Evolutionary conservation across 2,113 vertebrate species (phyloP), one percentile per base, ranked within the genome.

Genomic region (Alligator mississippiensis): DNA sequence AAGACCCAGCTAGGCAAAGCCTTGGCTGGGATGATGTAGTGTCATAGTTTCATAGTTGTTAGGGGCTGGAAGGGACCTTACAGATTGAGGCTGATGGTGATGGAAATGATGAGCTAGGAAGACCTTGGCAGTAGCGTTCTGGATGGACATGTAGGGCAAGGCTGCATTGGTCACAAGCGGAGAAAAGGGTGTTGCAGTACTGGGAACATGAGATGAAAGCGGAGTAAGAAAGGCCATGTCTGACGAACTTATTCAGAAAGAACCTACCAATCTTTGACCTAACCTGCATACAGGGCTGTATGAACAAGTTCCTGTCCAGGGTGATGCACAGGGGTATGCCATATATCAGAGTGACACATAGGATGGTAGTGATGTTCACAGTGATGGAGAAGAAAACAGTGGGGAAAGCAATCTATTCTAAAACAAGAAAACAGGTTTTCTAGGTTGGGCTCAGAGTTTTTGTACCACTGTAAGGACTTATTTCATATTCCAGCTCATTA

Each of bases 131-230:
- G 79, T 1, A 1, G 82, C 57, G 34, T 27, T 13, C 4, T 0
- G 2, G 27, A 1, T 21, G 55, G 8, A 0, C 3, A 13, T 16
- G 18, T 13, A 2, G 62, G 75, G 19, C 11, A 85, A 90, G 68
- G 8, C 80, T 64, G 66, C 11, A 5, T 75, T 4, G 60, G n/a
- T 80, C 87, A 75, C 15, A 3, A 2, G 4, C 47, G 6, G n/a
- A 38, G 30, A 2, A 61, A 15, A 58, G 83, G n/a, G 34, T 22
- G 5, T 68, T 14, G 2, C 28, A 21, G 82, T 2, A 24, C 11
- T 10, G 11, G 60, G 15, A 34, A 0, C 3, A 38, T 22, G 18
- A 74, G 78, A 2, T 6, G 85, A 64, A 58, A 18, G 77, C 76
- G 66, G 74, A 9, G 2, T 55, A 61, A 11, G 54, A 66, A 4